Base-by-base conservation (phyloP, 1,140 invertebrate genomes). In the Caenorhabditis latens region DNA sequence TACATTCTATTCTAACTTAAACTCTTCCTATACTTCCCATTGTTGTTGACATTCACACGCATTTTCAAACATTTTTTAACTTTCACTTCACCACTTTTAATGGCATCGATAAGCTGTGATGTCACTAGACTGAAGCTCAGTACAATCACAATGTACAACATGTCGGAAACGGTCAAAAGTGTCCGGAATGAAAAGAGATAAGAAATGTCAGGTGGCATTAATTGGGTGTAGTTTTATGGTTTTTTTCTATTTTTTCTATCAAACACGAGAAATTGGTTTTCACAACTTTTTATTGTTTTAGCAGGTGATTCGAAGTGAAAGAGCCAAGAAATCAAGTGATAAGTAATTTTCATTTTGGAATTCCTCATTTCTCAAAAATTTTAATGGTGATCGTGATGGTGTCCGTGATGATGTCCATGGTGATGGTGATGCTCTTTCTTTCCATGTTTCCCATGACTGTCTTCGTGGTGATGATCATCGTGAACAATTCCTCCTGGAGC, bases 401-500 rank as follows among this genome's bases (percentile, higher is more conserved):
- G 61, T 8, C 24, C 21, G 32, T 63, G 65, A 16, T 71, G 65
- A 46, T 71, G 65, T 4, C 19, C 11, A 16, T 71, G 65, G 24
- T 71, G 65, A 19, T 71, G 65, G 16, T 46, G n/a, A 46, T 71
- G 65, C 2, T 71, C 65, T 3, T 71, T 71, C 24, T 71, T 71
- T 5, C 65, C 65, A 71, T 71, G 65, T 71, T 71, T 71, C 1
- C 65, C 24, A 21, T 71, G 65, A 32, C 32, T 32, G 32, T 32
- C 32, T 32, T 71, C n/a, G 46, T 71, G 42, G 11, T 71, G 65
- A 46, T 71, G n/a, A 46, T 79, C 71, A 46, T 79, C 71, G 53
- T 79, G 71, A 6, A 79, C 46, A 50, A 79, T 46, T 24, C 71
- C 71, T 79, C 71, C 71, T 24, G 71, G 71, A 21, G 24, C 71